Evolutionary conservation across 1,140 invertebrate genomes (phyloP), one percentile per base, ranked within the genome.

Genomic region (Meteorus sp.): DNA sequence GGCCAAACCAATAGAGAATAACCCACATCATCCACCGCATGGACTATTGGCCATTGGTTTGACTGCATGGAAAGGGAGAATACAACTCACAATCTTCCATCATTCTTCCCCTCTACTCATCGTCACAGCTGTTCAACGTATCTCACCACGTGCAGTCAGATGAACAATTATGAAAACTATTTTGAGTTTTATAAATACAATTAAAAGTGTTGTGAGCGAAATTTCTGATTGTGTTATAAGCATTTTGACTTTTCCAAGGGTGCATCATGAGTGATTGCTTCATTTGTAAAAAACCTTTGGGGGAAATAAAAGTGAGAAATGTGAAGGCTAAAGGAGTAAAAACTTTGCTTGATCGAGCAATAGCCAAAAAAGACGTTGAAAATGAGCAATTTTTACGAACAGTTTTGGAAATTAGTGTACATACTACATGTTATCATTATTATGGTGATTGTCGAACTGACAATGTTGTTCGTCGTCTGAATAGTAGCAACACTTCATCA

Each of bases 141-240:
- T n/a, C n/a, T n/a, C n/a, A n/a, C n/a, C n/a, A n/a, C n/a, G n/a
- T n/a, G n/a, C n/a, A n/a, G n/a, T n/a, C n/a, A n/a, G n/a, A n/a
- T n/a, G n/a, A n/a, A n/a, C n/a, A n/a, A n/a, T n/a, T n/a, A n/a
- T n/a, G n/a, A n/a, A n/a, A n/a, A n/a, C n/a, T n/a, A n/a, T n/a
- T n/a, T n/a, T n/a, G n/a, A n/a, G n/a, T n/a, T n/a, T n/a, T n/a
- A n/a, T n/a, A n/a, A n/a, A n/a, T n/a, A n/a, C n/a, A n/a, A n/a
- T n/a, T n/a, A n/a, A n/a, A n/a, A n/a, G n/a, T n/a, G n/a, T n/a
- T n/a, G n/a, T n/a, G n/a, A 63, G 61, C 53, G 51, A 67, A 61
- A 62, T 64, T 68, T 68, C 66, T 66, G 64, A 68, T 69, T 60
- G 62, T 57, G 43, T 60, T 59, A 60, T 65, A 13, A 37, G 35